A percentile compares a stretch with the other conserved stretches of the same genome.
Conservation (phyloP, 2,797 vertebrate genomes). For the Anabas testudineus region DNA sequence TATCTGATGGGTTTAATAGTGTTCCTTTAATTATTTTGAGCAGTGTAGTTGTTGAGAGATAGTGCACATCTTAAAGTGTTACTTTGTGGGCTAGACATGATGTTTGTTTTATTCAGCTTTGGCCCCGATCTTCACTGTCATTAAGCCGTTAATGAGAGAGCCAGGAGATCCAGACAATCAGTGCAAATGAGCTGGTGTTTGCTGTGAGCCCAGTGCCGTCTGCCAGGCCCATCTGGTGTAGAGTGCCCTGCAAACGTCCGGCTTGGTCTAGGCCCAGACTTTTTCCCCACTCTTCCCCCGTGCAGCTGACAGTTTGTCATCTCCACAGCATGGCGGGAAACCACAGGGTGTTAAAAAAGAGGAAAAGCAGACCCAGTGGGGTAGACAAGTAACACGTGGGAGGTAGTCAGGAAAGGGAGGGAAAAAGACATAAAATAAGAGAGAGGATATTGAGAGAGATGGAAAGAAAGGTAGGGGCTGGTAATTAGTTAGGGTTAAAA, state of each 20-base stretch:
- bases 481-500: not conserved
- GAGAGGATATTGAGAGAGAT: not conserved
- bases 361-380: slow-evolving; percentile 2
- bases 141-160: slow-evolving; percentile 45
- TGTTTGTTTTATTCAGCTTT: slow-evolving; percentile 33
- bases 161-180: slow-evolving; percentile 50
- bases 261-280: slow-evolving; percentile 36
- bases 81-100: not conserved
- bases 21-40: no score
- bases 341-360: slow-evolving; percentile 25
- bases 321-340: slow-evolving; percentile 46
- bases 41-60: not conserved
- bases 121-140: slow-evolving; percentile 6
- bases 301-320: slow-evolving; percentile 56
- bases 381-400: slow-evolving; percentile 15
- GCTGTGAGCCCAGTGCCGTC: slow-evolving; percentile 41
- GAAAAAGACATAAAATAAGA: not conserved
- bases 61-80: slow-evolving; percentile 2
- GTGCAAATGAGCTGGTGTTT: slow-evolving; percentile 47
- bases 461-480: not conserved
- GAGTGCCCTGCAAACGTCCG: slow-evolving; percentile 33
- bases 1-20: no score
- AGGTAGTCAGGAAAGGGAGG: not conserved
- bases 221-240: slow-evolving; percentile 60
- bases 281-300: not conserved